These are phyloP conservation scores for Danaus melanippus DNA, from an alignment of 1,140 invertebrate species.

Conservation along the genomic window DNA sequence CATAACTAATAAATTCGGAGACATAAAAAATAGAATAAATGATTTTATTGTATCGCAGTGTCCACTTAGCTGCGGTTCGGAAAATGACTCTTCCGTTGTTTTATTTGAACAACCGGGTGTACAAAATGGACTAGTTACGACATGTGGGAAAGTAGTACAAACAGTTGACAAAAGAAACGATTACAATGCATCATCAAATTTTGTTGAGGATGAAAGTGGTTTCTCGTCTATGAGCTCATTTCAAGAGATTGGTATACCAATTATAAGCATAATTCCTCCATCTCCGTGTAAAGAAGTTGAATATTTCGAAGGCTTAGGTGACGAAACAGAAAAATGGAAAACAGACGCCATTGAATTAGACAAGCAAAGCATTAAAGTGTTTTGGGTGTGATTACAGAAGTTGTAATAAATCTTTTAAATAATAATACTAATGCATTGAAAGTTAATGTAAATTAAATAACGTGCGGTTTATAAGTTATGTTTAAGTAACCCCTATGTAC, in stretches of 20 bases:
- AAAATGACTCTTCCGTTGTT: slow-evolving; percentile 60
- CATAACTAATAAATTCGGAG: slow-evolving; percentile 32
- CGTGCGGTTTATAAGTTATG: slow-evolving; percentile 7
- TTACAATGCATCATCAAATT: slow-evolving; percentile 60
- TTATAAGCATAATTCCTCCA: slow-evolving; percentile 63
- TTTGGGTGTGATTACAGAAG: slow-evolving; percentile 51
- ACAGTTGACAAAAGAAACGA: slow-evolving; percentile 46
- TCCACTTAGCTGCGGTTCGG: slow-evolving; percentile 32
- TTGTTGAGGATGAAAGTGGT: slow-evolving; percentile 82
- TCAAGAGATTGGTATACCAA: slow-evolving; percentile 81
- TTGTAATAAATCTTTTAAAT: slow-evolving; percentile 17
- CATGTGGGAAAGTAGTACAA: slow-evolving; percentile 39
- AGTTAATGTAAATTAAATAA: slow-evolving; percentile 6
- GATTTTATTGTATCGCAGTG: slow-evolving; percentile 39
- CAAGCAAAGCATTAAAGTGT: slow-evolving; percentile 62
- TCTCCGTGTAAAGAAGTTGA: slow-evolving; percentile 56
- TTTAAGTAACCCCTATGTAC: slow-evolving; percentile 7
- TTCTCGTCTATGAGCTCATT: slow-evolving; percentile 88
- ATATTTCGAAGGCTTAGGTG: slow-evolving; percentile 42
- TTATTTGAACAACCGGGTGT: slow-evolving; percentile 40
- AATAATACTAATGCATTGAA: slow-evolving; percentile 2
- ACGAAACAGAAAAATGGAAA: slow-evolving; percentile 51
- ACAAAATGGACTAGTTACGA: slow-evolving; percentile 22
- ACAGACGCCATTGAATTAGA: slow-evolving; percentile 43
- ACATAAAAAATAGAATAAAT: slow-evolving; percentile 29